Evolutionary conservation across 2,113 vertebrate species (phyloP), one percentile per base, ranked within the genome.

Genomic region (Siphamia tubifer): DNA sequence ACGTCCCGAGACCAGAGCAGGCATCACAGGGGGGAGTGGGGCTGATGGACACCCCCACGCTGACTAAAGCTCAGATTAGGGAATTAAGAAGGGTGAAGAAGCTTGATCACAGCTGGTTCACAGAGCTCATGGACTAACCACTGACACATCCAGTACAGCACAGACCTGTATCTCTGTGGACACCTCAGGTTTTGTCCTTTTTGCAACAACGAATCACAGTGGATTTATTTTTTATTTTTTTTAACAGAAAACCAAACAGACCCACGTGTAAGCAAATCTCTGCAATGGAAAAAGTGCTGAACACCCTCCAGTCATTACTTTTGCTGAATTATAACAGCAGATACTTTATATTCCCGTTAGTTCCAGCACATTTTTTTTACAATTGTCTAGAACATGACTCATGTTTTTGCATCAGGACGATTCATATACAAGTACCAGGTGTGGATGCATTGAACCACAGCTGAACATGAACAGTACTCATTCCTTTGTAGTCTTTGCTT

Each of bases 91-190:
- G 90, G 67, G 75, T 98, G 66, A 92, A 91, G 71, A 96, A 92
- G 86, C 81, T 80, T 2, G 95, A 98, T 90, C 95, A 93, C 57
- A 93, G 94, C 81, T 99, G 97, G 97, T 38, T 95, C 8, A 31
- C 73, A 53, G 54, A 30, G 10, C 42, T 86, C 12, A 17, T 82
- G 61, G 57, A 79, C 60, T 65, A 27, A 48, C 13, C 7, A 51
- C 15, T 21, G 24, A 27, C 32, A 21, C 16, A 51, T 8, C 1
- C 34, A 13, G 34, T 15, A 34, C 19, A n/a, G n/a, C n/a, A n/a
- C n/a, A 30, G 28, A 34, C 8, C 10, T 34, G 10, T 34, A 8
- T 34, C 10, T 11, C 2, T 1, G 31, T 24, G 42, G 21, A 42
- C 1, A n/a, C n/a, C n/a, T n/a, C n/a, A n/a, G n/a, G n/a, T n/a